Percentiles rank a stretch among this genome's conserved stretches.
phyloP scores from a whole-genome alignment of 2,888 invertebrate species.

The Diachrysia chrysitis region DNA sequence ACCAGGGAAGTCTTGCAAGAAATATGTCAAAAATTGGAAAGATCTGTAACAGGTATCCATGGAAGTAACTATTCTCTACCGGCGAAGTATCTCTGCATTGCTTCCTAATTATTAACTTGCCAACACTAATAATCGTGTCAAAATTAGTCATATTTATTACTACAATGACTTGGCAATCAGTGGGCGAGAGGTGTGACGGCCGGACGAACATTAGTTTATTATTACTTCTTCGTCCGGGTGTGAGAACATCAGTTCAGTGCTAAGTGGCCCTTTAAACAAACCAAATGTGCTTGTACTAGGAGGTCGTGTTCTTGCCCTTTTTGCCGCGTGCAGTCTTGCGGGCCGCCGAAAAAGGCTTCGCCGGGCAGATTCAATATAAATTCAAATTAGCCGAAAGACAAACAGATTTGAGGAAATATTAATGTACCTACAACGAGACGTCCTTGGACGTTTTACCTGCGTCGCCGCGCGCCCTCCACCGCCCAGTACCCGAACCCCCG shows the following conservation, averaged over 20 bases:
- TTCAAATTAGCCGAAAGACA: constrained; percentile 66
- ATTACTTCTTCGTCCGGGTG: neutral
- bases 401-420: constrained; percentile 66
- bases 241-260: neutral
- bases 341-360: constrained; percentile 38
- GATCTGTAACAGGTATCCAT: too few relatives aligned
- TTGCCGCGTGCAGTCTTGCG: neutral
- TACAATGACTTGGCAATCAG: neutral
- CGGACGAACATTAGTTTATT: neutral
- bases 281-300: neutral
- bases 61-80: neutral
- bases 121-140: too few relatives aligned
- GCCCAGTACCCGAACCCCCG: neutral
- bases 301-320: neutral
- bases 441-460: constrained; percentile 29
- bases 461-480: neutral
- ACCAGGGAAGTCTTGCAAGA: too few relatives aligned
- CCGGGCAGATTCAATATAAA: constrained; percentile 64
- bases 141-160: too few relatives aligned
- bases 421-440: constrained; percentile 60
- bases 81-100: neutral
- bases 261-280: neutral
- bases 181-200: neutral
- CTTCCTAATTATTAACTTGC: neutral
- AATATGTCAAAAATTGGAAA: too few relatives aligned